Conservation (phyloP, 2,113 vertebrate genomes). For the Alexandromys fortis region DNA sequence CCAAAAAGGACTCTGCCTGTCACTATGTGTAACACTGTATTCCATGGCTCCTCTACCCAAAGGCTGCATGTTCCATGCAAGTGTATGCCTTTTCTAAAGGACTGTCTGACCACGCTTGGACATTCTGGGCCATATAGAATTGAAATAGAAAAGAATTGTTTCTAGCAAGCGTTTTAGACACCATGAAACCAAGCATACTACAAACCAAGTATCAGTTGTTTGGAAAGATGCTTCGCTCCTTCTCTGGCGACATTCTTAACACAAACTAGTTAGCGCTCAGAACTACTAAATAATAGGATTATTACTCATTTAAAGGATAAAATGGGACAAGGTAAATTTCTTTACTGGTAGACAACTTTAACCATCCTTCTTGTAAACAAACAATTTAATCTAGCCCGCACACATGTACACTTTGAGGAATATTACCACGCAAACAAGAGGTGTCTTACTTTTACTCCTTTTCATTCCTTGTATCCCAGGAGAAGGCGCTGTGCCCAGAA, state of each 20-base stretch:
- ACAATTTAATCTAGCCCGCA: background rate
- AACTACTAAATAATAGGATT: background rate
- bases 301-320: background rate
- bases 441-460: background rate
- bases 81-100: background rate
- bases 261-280: background rate
- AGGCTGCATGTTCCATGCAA: background rate
- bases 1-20: background rate
- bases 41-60: background rate
- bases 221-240: background rate
- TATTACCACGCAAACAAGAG: background rate
- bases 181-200: background rate
- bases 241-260: background rate
- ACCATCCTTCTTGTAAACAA: background rate
- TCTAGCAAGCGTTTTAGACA: background rate
- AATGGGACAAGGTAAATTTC: background rate
- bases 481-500: fast-evolving
- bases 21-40: too few relatives aligned
- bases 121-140: background rate
- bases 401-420: background rate
- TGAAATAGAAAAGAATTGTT: background rate
- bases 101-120: background rate
- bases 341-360: background rate
- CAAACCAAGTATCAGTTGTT: background rate
- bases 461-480: background rate